A percentile compares a stretch with the other conserved stretches of the same genome.
These are phyloP conservation scores for Muscina levida DNA, from an alignment of 2,888 invertebrate genomes.

Conservation along the genomic window DNA sequence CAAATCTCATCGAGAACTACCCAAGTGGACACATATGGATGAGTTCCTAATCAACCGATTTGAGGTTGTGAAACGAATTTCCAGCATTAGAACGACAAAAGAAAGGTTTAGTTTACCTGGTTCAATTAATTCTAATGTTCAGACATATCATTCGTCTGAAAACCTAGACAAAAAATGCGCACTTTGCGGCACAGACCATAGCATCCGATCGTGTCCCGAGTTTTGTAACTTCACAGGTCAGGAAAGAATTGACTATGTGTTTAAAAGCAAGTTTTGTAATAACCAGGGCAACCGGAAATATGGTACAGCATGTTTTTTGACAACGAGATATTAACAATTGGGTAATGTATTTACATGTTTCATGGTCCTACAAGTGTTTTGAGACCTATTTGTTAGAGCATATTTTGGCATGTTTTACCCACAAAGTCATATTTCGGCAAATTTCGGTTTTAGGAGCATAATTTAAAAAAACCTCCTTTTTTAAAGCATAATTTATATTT, in stretches of 20 bases:
- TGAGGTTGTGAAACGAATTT: not conserved
- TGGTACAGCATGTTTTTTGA: no score
- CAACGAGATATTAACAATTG: no score
- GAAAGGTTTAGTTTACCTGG: not conserved
- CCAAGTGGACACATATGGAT: conserved; percentile 23
- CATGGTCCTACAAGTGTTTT: no score
- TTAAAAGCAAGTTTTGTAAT: not conserved
- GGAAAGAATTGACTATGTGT: conserved; percentile 20
- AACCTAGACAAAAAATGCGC: not conserved
- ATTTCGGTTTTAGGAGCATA: no score
- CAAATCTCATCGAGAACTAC: not conserved
- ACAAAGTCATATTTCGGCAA: no score
- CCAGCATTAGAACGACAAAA: not conserved
- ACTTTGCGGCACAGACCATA: not conserved
- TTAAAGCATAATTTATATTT: no score
- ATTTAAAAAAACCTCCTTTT: no score
- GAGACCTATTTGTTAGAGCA: no score
- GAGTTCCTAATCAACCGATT: conserved; percentile 3
- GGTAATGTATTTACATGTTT: no score
- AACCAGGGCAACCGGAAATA: no score
- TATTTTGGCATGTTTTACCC: no score
- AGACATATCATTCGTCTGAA: conserved; percentile 6
- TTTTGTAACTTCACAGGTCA: conserved; percentile 6
- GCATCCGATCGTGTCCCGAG: not conserved
- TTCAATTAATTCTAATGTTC: not conserved